A percentile compares a stretch with the other conserved stretches of the same genome.
phyloP scores from a whole-genome alignment of 2,113 vertebrate genomes.

The Dasyornis broadbenti region DNA sequence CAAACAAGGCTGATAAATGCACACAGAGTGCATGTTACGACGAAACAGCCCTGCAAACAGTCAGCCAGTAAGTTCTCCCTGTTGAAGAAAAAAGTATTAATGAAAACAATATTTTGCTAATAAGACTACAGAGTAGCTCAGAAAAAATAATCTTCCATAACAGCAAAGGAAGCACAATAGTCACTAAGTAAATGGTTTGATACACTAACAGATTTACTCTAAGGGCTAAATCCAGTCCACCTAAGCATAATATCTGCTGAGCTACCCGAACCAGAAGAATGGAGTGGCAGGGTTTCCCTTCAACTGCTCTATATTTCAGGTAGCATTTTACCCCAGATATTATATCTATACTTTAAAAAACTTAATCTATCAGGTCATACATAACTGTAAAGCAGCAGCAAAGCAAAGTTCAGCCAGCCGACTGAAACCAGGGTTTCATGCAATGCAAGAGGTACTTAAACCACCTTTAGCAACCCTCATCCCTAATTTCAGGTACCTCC shows the following conservation, averaged over 20 bases:
- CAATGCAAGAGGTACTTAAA: not conserved
- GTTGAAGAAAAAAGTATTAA: not conserved
- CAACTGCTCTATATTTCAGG: not conserved
- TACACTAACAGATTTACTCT: not conserved
- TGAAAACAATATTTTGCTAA: not conserved
- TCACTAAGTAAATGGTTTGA: not conserved
- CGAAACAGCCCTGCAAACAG: conserved; percentile 96
- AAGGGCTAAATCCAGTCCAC: not conserved
- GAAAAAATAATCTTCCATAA: not conserved
- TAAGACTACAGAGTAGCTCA: not conserved
- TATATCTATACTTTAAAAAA: not conserved
- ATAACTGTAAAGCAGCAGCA: not conserved
- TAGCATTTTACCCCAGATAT: not conserved
- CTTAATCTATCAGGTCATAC: not conserved
- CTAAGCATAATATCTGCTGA: not conserved
- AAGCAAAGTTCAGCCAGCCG: not conserved
- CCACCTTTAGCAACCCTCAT: not conserved
- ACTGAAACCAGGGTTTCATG: not conserved
- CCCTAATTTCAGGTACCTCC: not conserved
- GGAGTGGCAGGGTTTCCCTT: not conserved
- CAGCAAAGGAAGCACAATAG: not conserved
- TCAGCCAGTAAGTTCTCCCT: conserved; percentile 95
- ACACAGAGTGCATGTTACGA: conserved; percentile 96
- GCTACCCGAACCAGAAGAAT: not conserved
- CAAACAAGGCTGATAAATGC: conserved; percentile 98